Percentiles rank a stretch among this genome's conserved stretches.
phyloP scores from a whole-genome alignment of 92 coral and sea anemone genomes.

The Epizoanthus rinbou region DNA sequence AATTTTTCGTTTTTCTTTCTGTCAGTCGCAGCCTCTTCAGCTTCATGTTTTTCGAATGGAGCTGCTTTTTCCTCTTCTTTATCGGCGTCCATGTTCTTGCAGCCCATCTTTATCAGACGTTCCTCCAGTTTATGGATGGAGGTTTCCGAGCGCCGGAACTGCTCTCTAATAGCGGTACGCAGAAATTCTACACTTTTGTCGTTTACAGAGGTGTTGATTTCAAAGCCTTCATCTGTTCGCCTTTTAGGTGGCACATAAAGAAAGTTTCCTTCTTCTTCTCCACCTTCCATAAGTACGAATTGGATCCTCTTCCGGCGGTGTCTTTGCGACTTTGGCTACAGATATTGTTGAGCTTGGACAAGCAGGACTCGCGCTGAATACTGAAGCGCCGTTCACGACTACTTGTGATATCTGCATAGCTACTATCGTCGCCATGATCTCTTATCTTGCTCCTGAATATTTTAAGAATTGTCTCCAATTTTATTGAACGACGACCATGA shows the following conservation, averaged over 20 bases:
- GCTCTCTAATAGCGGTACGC: background rate
- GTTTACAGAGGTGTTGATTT: background rate
- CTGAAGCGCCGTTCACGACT: too few relatives aligned
- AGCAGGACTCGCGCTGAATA: too few relatives aligned
- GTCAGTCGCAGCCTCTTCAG: background rate
- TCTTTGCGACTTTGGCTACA: background rate
- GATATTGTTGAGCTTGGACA: too few relatives aligned
- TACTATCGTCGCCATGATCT: constrained; percentile 8
- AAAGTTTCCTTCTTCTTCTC: background rate
- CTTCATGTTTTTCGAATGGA: background rate
- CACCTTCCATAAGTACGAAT: constrained; percentile 1
- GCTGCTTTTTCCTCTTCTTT: constrained; percentile 1
- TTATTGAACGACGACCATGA: background rate
- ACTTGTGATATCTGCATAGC: background rate
- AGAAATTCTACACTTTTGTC: background rate
- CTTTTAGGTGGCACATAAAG: constrained; percentile 20
- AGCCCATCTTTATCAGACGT: constrained; percentile 24
- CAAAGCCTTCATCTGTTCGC: background rate
- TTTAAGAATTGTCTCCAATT: background rate
- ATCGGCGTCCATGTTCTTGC: background rate
- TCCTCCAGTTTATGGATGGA: constrained; percentile 17
- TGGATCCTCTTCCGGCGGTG: background rate
- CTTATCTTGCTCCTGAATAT: background rate
- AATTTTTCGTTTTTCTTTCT: background rate
- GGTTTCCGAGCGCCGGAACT: constrained; percentile 31